Evolutionary conservation across 2,113 vertebrate species (phyloP).

Genomic region (Coturnix japonica): DNA sequence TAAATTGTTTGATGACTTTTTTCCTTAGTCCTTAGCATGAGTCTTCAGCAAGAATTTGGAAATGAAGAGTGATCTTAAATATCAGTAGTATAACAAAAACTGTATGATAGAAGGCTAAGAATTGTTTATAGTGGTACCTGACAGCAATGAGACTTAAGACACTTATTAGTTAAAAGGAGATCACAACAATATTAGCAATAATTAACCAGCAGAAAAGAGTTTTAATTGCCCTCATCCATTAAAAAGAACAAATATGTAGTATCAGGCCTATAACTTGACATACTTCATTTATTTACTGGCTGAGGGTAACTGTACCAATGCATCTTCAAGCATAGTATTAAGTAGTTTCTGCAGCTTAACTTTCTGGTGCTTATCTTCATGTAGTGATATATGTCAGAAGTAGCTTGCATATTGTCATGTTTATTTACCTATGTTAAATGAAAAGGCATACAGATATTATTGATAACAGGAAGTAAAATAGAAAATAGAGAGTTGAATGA

Average conservation of each 20-base stretch:
- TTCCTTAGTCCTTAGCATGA: neutral
- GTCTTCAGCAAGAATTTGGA: neutral
- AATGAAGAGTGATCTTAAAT: neutral
- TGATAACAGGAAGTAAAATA: neutral
- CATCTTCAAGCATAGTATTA: neutral
- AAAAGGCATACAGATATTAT: neutral
- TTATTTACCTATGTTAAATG: neutral
- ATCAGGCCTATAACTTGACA: neutral
- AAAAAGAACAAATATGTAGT: neutral
- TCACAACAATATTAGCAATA: neutral
- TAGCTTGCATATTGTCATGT: neutral
- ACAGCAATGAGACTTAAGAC: neutral
- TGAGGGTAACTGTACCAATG: neutral
- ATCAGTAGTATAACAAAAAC: neutral
- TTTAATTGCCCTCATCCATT: neutral
- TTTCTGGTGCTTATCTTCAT: neutral
- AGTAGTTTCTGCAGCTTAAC: neutral
- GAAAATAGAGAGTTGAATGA: neutral
- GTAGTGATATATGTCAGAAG: neutral
- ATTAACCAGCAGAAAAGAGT: neutral
- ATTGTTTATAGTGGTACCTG: neutral
- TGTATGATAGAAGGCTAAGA: neutral
- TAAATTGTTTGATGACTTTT: neutral
- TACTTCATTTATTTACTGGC: neutral
- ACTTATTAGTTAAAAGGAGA: neutral